Evolutionary conservation across 2,797 vertebrate species (phyloP), one percentile per base, ranked within the genome.

Genomic region (Molossus alvarezi): DNA sequence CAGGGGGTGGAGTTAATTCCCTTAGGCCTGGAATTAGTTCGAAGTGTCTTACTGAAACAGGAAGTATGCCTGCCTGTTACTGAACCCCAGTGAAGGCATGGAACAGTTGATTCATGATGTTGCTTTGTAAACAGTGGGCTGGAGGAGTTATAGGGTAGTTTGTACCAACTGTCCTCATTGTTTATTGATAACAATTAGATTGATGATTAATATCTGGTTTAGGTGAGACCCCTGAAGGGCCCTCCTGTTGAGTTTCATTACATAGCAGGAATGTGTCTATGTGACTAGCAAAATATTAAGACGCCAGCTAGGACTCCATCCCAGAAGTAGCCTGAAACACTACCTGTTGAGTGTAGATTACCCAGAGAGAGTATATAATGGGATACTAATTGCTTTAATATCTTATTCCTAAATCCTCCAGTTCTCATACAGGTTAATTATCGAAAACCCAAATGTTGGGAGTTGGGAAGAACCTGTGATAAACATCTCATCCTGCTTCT

Each of bases 381-480:
- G 41, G 27, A 29, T 81, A 51, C 27, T 92, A 76, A 45, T 33
- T 94, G 83, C 29, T 87, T 95, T 71, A 67, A n/a, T 69, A 41
- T 67, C 29, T 27, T 41, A 10, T 86, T 64, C 23, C n/a, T 71
- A 81, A 90, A n/a, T 45, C n/a, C 83, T 83, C 77, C 60, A 80
- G 1, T 89, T 88, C 69, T 71, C 65, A 92, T 1, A 3, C 18
- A n/a, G n/a, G 41, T 94, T 41, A 41, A 72, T 83, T 85, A 67
- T 72, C 72, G 57, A 95, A 94, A 72, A 48, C n/a, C 8, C 18
- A 85, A 84, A 62, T 73, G 62, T 0, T n/a, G 41, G 33, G 64
- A 11, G 10, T 12, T 65, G 8, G 33, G 5, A 45, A 75, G 65
- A 87, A 10, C 20, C 33, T 72, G 15, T 80, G 6, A 7, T 71